These are phyloP conservation scores for Aradus depressus DNA, from an alignment of 2,888 invertebrate genomes.

Conservation along the genomic window DNA sequence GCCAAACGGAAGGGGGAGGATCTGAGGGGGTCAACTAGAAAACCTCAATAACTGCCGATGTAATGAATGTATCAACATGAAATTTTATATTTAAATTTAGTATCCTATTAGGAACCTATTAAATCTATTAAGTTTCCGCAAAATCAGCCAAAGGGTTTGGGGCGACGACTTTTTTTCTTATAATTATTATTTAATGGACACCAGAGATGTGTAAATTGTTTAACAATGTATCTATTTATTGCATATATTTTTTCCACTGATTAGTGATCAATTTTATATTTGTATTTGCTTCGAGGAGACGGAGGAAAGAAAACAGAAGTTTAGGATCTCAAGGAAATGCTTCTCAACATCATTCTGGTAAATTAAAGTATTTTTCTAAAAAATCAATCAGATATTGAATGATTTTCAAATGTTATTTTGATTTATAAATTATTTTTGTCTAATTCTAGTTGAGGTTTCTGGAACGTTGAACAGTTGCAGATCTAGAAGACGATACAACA, in stretches of 20 bases:
- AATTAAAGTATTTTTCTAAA: neutral
- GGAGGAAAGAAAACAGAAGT: conserved; percentile 11
- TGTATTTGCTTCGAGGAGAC: conserved; percentile 6
- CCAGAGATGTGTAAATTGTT: too few relatives aligned
- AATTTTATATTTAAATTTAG: neutral
- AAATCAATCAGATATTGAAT: neutral
- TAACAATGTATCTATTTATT: too few relatives aligned
- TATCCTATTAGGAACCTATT: neutral
- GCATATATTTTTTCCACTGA: too few relatives aligned
- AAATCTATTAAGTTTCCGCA: neutral
- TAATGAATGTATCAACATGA: too few relatives aligned
- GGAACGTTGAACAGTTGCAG: conserved; percentile 11
- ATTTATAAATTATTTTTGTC: too few relatives aligned
- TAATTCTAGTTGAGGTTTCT: conserved; percentile 9
- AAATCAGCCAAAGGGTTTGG: too few relatives aligned
- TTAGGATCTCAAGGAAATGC: conserved; percentile 12
- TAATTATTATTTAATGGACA: too few relatives aligned
- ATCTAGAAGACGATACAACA: conserved; percentile 17
- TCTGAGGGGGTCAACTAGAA: too few relatives aligned
- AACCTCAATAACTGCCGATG: too few relatives aligned
- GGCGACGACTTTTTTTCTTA: too few relatives aligned
- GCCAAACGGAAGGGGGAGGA: too few relatives aligned
- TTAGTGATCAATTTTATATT: neutral
- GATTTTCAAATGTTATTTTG: neutral
- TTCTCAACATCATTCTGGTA: conserved; percentile 10